These are phyloP conservation scores for Phalloptychus januarius DNA, from an alignment of 2,797 vertebrate genomes.

Conservation along the genomic window DNA sequence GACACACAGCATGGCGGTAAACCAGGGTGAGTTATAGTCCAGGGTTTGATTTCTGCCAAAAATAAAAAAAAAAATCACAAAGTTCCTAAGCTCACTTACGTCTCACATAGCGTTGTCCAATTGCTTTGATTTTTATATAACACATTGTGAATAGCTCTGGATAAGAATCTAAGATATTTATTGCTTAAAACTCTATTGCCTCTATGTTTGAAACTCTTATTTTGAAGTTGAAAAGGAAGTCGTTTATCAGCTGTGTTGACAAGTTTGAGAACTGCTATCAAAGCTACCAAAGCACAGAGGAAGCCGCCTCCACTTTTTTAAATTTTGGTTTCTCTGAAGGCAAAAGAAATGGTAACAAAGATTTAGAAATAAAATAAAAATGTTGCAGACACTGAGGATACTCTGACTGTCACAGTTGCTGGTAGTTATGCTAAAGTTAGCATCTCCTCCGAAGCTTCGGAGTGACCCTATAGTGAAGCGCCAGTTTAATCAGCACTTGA, in stretches of 20 bases:
- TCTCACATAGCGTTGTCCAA: neutral
- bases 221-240: neutral
- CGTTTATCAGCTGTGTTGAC: neutral
- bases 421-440: neutral
- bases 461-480: neutral
- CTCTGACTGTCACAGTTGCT: neutral
- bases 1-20: neutral
- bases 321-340: neutral
- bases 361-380: neutral
- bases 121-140: neutral
- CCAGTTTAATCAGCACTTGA: neutral
- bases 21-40: neutral
- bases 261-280: neutral
- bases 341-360: neutral
- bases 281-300: neutral
- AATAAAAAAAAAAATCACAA: neutral
- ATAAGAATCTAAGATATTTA: neutral
- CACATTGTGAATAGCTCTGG: neutral
- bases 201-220: neutral
- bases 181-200: neutral
- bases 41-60: neutral
- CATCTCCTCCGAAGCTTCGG: neutral
- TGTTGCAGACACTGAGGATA: neutral
- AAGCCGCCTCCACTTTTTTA: neutral
- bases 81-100: neutral